Conservation (phyloP, 2,113 vertebrate genomes). For the Rhinogobius similis region DNA sequence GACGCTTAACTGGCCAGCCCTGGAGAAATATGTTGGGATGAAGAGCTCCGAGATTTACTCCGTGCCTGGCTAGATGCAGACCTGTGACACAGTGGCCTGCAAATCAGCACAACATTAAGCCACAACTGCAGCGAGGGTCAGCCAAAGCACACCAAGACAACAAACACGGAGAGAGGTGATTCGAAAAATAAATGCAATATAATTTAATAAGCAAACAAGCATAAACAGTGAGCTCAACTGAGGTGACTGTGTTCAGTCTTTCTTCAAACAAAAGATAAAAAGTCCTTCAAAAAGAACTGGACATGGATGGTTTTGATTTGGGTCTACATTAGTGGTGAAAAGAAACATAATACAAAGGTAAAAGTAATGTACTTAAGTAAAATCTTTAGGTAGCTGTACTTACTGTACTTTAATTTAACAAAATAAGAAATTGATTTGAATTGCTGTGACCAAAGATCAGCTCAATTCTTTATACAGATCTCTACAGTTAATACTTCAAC, state of each 20-base stretch:
- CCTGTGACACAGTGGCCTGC: conserved; percentile 34
- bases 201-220: neutral
- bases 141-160: conserved; percentile 42
- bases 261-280: neutral
- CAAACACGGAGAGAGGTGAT: conserved; percentile 17
- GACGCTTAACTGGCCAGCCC: conserved; percentile 22
- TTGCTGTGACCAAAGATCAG: no score
- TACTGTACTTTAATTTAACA: no score
- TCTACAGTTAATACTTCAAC: no score
- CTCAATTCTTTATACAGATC: no score
- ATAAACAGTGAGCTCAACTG: neutral
- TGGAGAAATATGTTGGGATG: conserved; percentile 23
- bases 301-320: neutral
- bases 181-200: neutral
- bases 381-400: no score
- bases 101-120: conserved; percentile 47
- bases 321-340: no score
- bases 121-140: conserved; percentile 42
- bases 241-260: no score
- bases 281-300: neutral
- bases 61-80: conserved; percentile 54
- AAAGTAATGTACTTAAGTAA: no score
- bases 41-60: conserved; percentile 56
- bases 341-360: no score
- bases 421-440: no score